Base-by-base conservation (phyloP, 2,113 vertebrate species). In the Paedocypris sp. region DNA sequence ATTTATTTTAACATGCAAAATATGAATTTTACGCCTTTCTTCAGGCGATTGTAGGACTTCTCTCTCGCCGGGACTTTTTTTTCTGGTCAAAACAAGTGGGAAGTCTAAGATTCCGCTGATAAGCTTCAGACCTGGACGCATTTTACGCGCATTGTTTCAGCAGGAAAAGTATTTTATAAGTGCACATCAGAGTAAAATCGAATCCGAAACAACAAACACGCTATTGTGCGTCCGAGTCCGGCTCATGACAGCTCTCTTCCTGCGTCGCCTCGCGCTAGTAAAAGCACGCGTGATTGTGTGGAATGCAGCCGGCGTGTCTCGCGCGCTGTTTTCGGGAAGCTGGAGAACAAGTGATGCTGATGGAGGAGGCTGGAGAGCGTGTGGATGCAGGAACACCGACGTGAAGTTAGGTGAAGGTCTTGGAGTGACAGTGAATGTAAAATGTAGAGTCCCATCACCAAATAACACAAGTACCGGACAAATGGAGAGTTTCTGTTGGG, bases 181-280 rank as follows among this genome's bases (percentile, higher is more conserved):
- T 26, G 43, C 48, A 41, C 2, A 49, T 54, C 36, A 56, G 39
- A 41, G 57, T 29, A 2, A 19, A 12, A 54, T 26, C n/a, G 45
- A 58, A 49, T 54, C 35, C 65, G 75, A 68, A 79, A 78, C 77
- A 80, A 79, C 75, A 81, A 79, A 62, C 45, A 59, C 38, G 60
- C 60, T 63, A 79, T 80, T 79, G 77, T 82, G 38, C 53, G 41
- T 49, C 46, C 43, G 4, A 9, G 61, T 49, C 36, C 9, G 8
- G 41, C 60, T 25, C 45, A 35, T 26, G 20, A 31, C 48, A 46
- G 65, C 73, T 67, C 75, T 58, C 69, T 80, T 82, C 76, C 76
- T 79, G 77, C 47, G 48, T 6, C 1, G 36, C 3, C 12, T 32
- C 35, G 46, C 39, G 67, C 38, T 67, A 54, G 52, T 60, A 57